Evolutionary conservation across 2,888 invertebrate species (phyloP).

Genomic region (Drosophila prostipennis): DNA sequence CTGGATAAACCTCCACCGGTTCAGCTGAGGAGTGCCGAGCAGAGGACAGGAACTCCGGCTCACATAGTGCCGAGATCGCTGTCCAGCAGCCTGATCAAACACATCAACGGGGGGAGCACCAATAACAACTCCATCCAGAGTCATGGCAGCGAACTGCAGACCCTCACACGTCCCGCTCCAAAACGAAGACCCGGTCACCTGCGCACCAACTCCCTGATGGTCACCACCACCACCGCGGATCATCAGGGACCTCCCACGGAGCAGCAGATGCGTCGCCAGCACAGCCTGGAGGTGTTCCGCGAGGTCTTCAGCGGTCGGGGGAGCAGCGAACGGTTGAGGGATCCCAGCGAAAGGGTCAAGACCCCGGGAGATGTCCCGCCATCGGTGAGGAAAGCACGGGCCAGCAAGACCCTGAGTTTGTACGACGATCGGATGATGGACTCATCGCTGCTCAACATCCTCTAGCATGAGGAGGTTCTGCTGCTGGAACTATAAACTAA

Average conservation of each 20-base stretch:
- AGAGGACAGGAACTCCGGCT: constrained; percentile 73
- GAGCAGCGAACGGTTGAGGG: constrained; percentile 87
- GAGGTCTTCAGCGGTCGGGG: constrained; percentile 89
- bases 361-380: constrained; percentile 93
- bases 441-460: constrained; percentile 82
- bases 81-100: constrained; percentile 75
- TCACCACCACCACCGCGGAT: constrained; percentile 37
- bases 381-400: constrained; percentile 89
- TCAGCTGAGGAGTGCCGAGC: constrained; percentile 68
- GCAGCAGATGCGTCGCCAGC: constrained; percentile 86
- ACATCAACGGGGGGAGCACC: constrained; percentile 52
- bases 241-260: constrained; percentile 53
- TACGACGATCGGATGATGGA: constrained; percentile 96
- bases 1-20: constrained; percentile 48
- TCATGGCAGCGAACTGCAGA: constrained; percentile 69
- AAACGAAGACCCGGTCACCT: constrained; percentile 69
- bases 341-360: constrained; percentile 91
- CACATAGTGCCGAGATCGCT: constrained; percentile 79
- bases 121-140: constrained; percentile 46
- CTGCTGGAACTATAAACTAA: constrained; percentile 83
- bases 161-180: constrained; percentile 33
- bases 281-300: constrained; percentile 90
- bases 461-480: constrained; percentile 85
- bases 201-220: constrained; percentile 70
- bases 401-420: constrained; percentile 91